Evolutionary conservation across 2,797 vertebrate genomes (phyloP), one percentile per base, ranked within the genome.

Genomic region (Lophura swinhoii): DNA sequence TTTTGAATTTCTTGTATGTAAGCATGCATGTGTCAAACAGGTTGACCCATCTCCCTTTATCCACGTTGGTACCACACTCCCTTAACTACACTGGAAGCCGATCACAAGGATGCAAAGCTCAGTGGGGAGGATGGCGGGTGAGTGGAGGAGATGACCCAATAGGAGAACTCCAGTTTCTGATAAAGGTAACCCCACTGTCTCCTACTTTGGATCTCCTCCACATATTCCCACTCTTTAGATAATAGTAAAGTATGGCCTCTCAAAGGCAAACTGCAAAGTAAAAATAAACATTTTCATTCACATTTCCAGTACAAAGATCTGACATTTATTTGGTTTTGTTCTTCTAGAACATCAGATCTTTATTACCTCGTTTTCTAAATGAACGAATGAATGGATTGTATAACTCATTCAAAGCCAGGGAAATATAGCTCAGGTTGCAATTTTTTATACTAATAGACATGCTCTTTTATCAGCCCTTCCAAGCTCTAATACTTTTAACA

Each of bases 21-120:
- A 96, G 94, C 94, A 96, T 96, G 96, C 96, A 97, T 96, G 96
- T 96, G 94, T 97, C 96, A 97, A 97, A 97, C 94, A 96, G 96
- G 96, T 95, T 94, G 96, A 97, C 96, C 96, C 96, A 91, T 94
- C 94, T 97, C 95, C 95, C 96, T 97, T 96, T 97, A 96, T 95
- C 89, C 93, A 94, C 26, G 93, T 67, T 96, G 95, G 89, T 93
- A 95, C 86, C 93, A 97, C 82, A 80, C 94, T 94, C 95, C 94
- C 94, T 96, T 94, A 95, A 91, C 95, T 95, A 96, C 95, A 96
- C 94, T 96, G 92, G 74, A 97, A 96, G 95, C 94, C 89, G 87
- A 95, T 95, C 96, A 96, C 91, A 94, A 95, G 93, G 95, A 96
- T 96, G 96, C 95, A 94, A 96, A 95, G 94, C 88, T 94, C 91